Conservation (phyloP, 2,888 invertebrate species). For the Druceiella hillmani region DNA sequence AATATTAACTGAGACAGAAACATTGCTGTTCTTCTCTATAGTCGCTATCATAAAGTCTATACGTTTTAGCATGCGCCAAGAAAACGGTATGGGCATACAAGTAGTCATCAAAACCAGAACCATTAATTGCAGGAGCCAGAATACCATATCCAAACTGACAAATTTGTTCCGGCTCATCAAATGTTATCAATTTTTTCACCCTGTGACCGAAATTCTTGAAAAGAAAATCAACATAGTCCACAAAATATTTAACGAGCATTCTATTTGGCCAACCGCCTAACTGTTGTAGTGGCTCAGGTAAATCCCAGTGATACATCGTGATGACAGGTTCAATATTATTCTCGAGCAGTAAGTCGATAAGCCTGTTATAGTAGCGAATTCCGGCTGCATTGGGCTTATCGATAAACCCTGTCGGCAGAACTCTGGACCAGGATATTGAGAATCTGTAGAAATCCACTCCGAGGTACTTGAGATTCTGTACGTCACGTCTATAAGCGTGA, state of each 20-base stretch:
- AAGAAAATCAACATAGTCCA: constrained; percentile 38
- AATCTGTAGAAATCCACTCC: constrained; percentile 38
- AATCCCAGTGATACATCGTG: constrained; percentile 50
- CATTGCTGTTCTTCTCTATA: too few relatives aligned
- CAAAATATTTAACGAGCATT: constrained; percentile 41
- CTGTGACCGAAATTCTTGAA: constrained; percentile 33
- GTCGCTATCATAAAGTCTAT: constrained; percentile 39
- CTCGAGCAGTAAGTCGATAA: constrained; percentile 49
- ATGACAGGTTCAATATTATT: constrained; percentile 47
- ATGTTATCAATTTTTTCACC: constrained; percentile 44
- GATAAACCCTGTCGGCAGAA: constrained; percentile 53
- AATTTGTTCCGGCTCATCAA: constrained; percentile 43
- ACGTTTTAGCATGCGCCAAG: constrained; percentile 50
- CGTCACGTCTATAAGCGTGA: constrained; percentile 42
- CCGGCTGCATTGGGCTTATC: constrained; percentile 55
- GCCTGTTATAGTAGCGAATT: constrained; percentile 58
- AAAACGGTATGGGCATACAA: constrained; percentile 46
- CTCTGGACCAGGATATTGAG: constrained; percentile 48
- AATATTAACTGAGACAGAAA: too few relatives aligned
- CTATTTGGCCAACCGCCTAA: constrained; percentile 49
- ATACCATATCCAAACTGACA: constrained; percentile 34
- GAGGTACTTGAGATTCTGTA: constrained; percentile 28
- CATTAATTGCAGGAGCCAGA: constrained; percentile 33
- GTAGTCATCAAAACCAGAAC: constrained; percentile 41
- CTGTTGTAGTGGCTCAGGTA: constrained; percentile 39